Percentiles rank a stretch among this genome's conserved stretches.
These are phyloP conservation scores for Darevskia nairensis DNA, from an alignment of 2,797 vertebrate genomes.

Conservation along the genomic window DNA sequence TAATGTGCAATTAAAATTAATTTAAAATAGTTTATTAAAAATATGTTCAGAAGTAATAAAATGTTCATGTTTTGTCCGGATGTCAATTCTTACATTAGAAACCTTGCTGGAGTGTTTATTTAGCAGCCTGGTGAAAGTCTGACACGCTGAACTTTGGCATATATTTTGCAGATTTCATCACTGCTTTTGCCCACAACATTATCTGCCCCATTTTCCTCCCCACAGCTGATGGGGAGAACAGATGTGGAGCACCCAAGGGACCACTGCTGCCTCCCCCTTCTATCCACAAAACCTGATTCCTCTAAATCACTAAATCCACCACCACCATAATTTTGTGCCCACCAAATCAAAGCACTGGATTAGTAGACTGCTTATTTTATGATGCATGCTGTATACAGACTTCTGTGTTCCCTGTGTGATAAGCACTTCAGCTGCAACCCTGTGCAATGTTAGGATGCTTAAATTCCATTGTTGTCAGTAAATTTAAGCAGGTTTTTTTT, in stretches of 20 bases:
- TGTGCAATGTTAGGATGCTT: neutral
- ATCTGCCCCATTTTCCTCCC: too few relatives aligned
- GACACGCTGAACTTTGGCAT: neutral
- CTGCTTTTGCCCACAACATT: too few relatives aligned
- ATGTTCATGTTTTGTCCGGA: too few relatives aligned
- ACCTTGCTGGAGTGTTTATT: neutral
- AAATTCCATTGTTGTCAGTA: neutral
- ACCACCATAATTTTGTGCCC: too few relatives aligned
- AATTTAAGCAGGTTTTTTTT: neutral
- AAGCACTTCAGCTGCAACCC: neutral
- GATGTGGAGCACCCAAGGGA: too few relatives aligned
- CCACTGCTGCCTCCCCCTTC: too few relatives aligned
- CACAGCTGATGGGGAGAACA: too few relatives aligned
- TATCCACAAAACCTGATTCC: too few relatives aligned
- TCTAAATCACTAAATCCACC: too few relatives aligned
- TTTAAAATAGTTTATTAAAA: neutral
- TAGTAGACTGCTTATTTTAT: neutral
- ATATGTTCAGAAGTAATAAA: neutral
- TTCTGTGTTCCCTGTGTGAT: neutral
- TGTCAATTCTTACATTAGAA: too few relatives aligned
- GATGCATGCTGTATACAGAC: neutral
- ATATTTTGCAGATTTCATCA: too few relatives aligned
- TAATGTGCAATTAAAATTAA: neutral
- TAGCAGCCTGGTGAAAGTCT: neutral
- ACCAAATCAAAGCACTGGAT: neutral